Evolutionary conservation across 1,140 invertebrate genomes (phyloP), one percentile per base, ranked within the genome.

Genomic region (Oryctes rhinoceros): DNA sequence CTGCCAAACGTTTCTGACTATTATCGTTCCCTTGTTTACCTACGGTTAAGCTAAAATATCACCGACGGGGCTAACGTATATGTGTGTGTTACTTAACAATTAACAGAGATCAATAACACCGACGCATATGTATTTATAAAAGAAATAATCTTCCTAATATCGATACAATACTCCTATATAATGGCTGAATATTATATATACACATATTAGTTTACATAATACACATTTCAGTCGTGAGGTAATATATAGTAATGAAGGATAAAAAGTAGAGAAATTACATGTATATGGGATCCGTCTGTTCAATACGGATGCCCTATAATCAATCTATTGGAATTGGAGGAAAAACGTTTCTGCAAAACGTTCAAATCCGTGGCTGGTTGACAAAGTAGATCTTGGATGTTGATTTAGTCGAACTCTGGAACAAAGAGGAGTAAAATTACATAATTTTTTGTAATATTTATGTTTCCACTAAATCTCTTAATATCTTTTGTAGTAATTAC

Each of bases 141-240:
- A 59, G 18, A 15, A 59, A 59, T 59, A 59, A 59, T 18, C 5
- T 59, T 18, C n/a, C 15, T 59, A 15, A 7, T 18, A 30, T 59
- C 53, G 53, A 59, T 6, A 59, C 53, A 18, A 18, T 59, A 59
- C 15, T 59, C n/a, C 53, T 59, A 59, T 15, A 18, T 59, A 18
- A 59, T 59, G 18, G 37, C 24, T 75, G 13, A 75, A 24, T 37
- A 75, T 75, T 37, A 75, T 75, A 37, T 75, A 44, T 53, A 59
- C 37, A 76, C 30, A 47, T 35, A 78, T 80, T 15, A 53, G 39
- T 24, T 39, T 49, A 37, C 79, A 48, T 5, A 18, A 11, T 62
- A 79, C 18, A 59, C 30, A 62, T 80, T 62, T 65, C 20, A 30
- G 53, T 35, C 20, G 65, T 44, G 44, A 80, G 80, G 76, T 76